Evolutionary conservation across 2,888 invertebrate species (phyloP).

Genomic region (Stomorhina lunata): DNA sequence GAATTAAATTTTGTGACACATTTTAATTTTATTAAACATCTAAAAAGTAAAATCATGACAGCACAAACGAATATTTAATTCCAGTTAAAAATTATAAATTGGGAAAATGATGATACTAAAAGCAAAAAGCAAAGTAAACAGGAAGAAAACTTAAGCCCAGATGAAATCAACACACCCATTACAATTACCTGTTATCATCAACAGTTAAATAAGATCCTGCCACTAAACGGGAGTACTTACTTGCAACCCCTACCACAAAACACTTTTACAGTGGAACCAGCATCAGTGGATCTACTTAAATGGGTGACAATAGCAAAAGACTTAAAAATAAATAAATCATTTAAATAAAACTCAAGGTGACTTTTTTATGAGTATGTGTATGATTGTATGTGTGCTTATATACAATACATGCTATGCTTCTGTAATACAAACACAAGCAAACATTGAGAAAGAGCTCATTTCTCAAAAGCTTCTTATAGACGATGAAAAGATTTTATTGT

Average conservation of each 20-base stretch:
- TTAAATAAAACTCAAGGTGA: conserved; percentile 59
- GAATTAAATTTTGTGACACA: neutral
- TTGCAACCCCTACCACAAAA: neutral
- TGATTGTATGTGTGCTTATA: neutral
- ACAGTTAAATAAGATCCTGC: too few species aligned
- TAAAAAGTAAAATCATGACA: conserved; percentile 19
- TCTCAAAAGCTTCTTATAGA: conserved; percentile 1
- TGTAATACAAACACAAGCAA: neutral
- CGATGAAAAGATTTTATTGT: conserved; percentile 28
- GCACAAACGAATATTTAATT: conserved; percentile 50
- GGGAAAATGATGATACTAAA: neutral
- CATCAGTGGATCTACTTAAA: conserved; percentile 25
- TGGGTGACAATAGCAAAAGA: conserved; percentile 48
- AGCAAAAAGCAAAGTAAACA: neutral
- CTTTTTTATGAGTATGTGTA: neutral
- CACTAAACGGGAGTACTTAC: too few species aligned
- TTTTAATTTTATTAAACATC: conserved; percentile 7
- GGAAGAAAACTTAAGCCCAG: neutral
- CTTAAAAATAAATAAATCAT: conserved; percentile 58
- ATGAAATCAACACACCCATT: neutral
- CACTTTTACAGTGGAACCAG: neutral
- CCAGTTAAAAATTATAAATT: conserved; percentile 35
- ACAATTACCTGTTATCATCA: too few species aligned
- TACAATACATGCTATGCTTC: neutral
- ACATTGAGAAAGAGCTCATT: neutral